Base-by-base conservation (phyloP, 2,888 invertebrate species). In the Hyposoter dolosus region DNA sequence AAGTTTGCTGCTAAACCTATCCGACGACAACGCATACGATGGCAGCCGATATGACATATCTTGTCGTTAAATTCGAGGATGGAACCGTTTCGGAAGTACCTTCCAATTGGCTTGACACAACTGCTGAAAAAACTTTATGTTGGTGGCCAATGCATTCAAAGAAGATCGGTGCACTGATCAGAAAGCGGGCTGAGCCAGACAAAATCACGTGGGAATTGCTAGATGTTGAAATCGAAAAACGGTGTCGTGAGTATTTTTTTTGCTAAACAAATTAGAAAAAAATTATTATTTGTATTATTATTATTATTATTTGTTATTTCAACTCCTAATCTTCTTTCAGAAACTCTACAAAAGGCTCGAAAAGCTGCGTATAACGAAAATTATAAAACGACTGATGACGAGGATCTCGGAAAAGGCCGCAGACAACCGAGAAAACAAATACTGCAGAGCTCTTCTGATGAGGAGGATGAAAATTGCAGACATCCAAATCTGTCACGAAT, bases 371-470 rank as follows among this genome's bases (percentile, higher is more conserved):
- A 71, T 32, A 35, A 83, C 50, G 71, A 69, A 43, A 19, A 72
- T 76, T 77, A 83, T 69, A 83, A 83, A 77, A 83, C 77, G 12
- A 77, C 83, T 65, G 83, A 83, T 71, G 71, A 83, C 50, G 71
- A 83, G 56, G 65, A 77, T 43, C 65, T 83, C 71, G 77, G 83
- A 43, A 83, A 71, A 83, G 65, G 83, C 23, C 77, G 69, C 77
- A 69, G 63, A 19, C 19, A 60, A 71, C 65, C 47, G 47, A 77
- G 35, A 66, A 82, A 75, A 75, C 82, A 50, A 82, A 66, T 50
- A 50, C 9, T 66, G 63, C 32, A 32, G 32, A 79, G 50, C 69
- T 66, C 53, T 66, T 82, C 82, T 50, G 45, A 45, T 40, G 68
- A 82, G 12, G 75, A 82, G 23, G 56, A n/a, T 19, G 53, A 75